Conservation (phyloP, 2,113 vertebrate species). For the Cyprinodon tularosa region DNA sequence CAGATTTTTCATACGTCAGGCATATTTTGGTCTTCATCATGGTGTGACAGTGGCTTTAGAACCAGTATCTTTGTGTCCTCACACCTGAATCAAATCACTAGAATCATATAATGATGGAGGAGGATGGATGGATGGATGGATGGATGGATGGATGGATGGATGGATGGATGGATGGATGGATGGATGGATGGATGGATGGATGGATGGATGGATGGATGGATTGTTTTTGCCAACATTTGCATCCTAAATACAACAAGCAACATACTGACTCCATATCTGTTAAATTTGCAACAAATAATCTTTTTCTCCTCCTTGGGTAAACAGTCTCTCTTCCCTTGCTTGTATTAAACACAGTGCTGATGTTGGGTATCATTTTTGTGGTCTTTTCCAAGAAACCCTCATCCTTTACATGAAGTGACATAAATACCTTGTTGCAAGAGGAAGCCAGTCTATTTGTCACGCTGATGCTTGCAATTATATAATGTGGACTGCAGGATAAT, state of each 20-base stretch:
- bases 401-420: slow-evolving; percentile 26
- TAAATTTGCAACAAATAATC: slow-evolving; percentile 15
- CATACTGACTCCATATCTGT: not conserved
- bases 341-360: slow-evolving; percentile 60
- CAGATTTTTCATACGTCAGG: too few relatives aligned
- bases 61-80: too few relatives aligned
- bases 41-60: too few relatives aligned
- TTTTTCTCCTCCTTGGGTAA: slow-evolving; percentile 18
- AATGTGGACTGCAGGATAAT: slow-evolving; percentile 30
- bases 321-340: slow-evolving; percentile 6
- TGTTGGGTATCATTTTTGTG: slow-evolving; percentile 51
- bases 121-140: not conserved
- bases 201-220: too few relatives aligned
- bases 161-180: too few relatives aligned
- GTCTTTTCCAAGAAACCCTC: slow-evolving; percentile 65
- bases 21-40: too few relatives aligned
- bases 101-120: too few relatives aligned
- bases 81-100: too few relatives aligned
- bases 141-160: too few relatives aligned
- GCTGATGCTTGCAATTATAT: slow-evolving; percentile 35
- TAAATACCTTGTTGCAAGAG: slow-evolving; percentile 28
- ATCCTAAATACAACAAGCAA: not conserved
- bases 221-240: too few relatives aligned
- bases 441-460: slow-evolving; percentile 29
- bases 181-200: too few relatives aligned